Conservation (phyloP, 2,113 vertebrate genomes). For the Chloropsis hardwickii region DNA sequence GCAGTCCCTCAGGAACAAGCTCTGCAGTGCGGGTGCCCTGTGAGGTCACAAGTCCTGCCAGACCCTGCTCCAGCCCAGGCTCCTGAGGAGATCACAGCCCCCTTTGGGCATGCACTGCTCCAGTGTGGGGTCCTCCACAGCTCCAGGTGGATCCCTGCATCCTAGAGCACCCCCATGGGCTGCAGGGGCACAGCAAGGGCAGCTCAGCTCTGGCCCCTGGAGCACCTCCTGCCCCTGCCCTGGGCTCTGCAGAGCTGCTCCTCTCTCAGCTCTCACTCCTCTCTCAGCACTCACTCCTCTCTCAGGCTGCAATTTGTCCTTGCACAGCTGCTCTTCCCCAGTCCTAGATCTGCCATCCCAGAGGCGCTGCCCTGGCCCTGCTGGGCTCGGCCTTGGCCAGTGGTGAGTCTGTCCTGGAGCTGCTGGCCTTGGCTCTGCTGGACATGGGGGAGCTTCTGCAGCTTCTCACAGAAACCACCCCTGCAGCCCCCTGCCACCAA, state of each 20-base stretch:
- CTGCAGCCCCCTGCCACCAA: background rate
- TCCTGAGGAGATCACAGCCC: background rate
- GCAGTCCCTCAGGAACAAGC: background rate
- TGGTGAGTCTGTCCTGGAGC: fast-evolving
- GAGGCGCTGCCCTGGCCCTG: background rate
- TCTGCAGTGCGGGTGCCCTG: background rate
- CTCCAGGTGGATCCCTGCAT: background rate
- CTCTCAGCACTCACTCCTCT: background rate
- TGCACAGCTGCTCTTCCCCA: background rate
- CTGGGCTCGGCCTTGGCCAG: background rate
- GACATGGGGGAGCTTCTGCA: background rate
- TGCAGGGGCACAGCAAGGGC: too few relatives aligned
- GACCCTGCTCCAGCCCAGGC: background rate
- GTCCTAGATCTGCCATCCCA: fast-evolving
- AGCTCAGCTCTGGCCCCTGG: background rate
- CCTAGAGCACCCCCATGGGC: background rate
- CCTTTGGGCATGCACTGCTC: background rate
- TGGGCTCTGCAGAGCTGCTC: background rate
- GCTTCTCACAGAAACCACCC: background rate
- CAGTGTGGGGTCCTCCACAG: background rate
- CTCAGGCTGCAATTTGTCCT: background rate
- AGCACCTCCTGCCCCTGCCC: background rate
- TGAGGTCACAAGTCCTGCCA: background rate
- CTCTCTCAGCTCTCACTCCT: background rate
- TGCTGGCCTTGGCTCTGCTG: background rate